Base-by-base conservation (phyloP, 1,140 invertebrate species). In the Ladona fulva region DNA sequence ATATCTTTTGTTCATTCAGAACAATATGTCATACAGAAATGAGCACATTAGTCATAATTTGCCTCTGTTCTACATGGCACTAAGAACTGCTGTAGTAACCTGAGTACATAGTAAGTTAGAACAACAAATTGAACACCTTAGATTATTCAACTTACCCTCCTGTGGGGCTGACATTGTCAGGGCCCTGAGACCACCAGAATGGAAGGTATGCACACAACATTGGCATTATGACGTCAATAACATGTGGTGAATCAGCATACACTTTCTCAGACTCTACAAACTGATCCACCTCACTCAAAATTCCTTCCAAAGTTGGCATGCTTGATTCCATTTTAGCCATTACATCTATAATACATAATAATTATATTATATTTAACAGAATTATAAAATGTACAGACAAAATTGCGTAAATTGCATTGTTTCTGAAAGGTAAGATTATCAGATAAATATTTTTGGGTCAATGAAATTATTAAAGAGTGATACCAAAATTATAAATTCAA, bases 131-230 rank as follows among this genome's bases (percentile, higher is more conserved):
- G 52, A 66, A 66, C 5, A 66, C 3, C 3, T 66, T 76, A 75
- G 25, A 16, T 25, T 24, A 76, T 6, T 77, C 6, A 74, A 84
- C 85, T 87, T 84, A 92, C 87, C 94, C 95, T 80, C 91, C 92
- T 8, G 93, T 94, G 0, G 94, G 92, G 81, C 93, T 95, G 0
- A 96, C 92, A 83, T 97, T 98, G 82, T 99, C 97, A 0, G 97
- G 96, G 0, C 97, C 97, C 85, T 98, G 94, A 16, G 92, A 90
- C 96, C 97, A 98, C 98, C 97, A 99, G 85, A 97, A 97, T 0
- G 97, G 97, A 75, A 99, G 84, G 84, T 99, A 99, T 0, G 97
- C 95, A 84, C 98, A 99, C 0, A 99, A 85, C 84, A 99, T 87
- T 0, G 98, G 98, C 82, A 99, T 86, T 77, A 98, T 96, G 24